A percentile compares a stretch with the other conserved stretches of the same genome.
These are phyloP conservation scores for Tympanoctomys barrerae DNA, from an alignment of 2,797 vertebrate species.

Conservation along the genomic window DNA sequence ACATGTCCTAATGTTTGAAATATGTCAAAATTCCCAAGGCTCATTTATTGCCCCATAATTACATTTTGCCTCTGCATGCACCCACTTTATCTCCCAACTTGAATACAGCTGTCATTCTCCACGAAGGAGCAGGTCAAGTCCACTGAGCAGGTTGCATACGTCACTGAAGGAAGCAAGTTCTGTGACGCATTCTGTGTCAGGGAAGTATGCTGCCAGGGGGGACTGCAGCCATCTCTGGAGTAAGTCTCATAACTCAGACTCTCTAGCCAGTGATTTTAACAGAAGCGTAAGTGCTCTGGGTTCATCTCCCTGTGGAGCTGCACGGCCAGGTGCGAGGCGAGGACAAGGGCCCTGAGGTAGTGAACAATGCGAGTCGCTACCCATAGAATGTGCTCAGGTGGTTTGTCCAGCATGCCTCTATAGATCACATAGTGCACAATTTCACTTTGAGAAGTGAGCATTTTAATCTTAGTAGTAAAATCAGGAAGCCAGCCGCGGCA, in stretches of 20 bases:
- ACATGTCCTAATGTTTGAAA: background rate
- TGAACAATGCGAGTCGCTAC: background rate
- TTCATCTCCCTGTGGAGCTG: background rate
- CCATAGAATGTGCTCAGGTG: background rate
- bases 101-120: background rate
- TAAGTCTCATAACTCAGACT: background rate
- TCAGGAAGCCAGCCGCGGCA: background rate
- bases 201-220: background rate
- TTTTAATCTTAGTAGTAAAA: background rate
- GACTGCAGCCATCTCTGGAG: background rate
- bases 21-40: background rate
- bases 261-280: background rate
- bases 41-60: background rate
- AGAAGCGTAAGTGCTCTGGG: background rate
- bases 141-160: background rate
- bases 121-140: background rate
- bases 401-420: background rate
- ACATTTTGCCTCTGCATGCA: background rate
- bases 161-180: background rate
- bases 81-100: background rate
- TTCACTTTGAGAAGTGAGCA: background rate
- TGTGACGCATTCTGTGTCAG: background rate
- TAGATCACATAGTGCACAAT: background rate
- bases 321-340: background rate
- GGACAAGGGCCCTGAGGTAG: background rate